These are phyloP conservation scores for Drosophila grimshawi DNA, from an alignment of 1,140 invertebrate genomes.

Conservation along the genomic window DNA sequence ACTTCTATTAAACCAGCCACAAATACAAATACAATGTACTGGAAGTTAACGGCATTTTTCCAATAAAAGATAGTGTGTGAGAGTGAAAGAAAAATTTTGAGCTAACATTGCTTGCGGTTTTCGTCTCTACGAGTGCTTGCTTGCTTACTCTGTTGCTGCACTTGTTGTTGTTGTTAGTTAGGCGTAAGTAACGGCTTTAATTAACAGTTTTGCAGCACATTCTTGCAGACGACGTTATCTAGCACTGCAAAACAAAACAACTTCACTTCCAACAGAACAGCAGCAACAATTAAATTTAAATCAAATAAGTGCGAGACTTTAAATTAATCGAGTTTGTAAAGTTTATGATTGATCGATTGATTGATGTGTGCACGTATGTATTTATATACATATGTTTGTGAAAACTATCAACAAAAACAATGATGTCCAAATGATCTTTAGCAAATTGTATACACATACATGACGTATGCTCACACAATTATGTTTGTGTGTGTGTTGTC, in stretches of 20 bases:
- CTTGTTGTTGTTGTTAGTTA: background rate
- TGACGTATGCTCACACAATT: conserved; percentile 19
- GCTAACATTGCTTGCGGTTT: no score
- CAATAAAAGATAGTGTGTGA: background rate
- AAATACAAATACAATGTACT: background rate
- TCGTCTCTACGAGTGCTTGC: no score
- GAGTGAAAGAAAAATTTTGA: background rate
- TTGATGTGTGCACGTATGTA: background rate
- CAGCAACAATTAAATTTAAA: background rate
- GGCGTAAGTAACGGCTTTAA: background rate
- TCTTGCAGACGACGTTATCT: no score
- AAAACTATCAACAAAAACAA: background rate
- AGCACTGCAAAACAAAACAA: background rate
- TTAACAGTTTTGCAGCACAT: background rate
- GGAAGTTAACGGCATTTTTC: conserved; percentile 47
- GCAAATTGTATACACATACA: conserved; percentile 13
- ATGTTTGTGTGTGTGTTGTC: conserved; percentile 18
- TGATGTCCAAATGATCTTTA: conserved; percentile 2
- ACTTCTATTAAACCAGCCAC: background rate
- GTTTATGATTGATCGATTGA: background rate
- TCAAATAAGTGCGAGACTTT: background rate
- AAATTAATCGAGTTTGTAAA: background rate
- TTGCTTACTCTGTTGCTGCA: no score
- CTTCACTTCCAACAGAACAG: background rate
- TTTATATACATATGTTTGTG: no score